Base-by-base conservation (phyloP, 2,888 invertebrate genomes). In the Eucera pruinosa region DNA sequence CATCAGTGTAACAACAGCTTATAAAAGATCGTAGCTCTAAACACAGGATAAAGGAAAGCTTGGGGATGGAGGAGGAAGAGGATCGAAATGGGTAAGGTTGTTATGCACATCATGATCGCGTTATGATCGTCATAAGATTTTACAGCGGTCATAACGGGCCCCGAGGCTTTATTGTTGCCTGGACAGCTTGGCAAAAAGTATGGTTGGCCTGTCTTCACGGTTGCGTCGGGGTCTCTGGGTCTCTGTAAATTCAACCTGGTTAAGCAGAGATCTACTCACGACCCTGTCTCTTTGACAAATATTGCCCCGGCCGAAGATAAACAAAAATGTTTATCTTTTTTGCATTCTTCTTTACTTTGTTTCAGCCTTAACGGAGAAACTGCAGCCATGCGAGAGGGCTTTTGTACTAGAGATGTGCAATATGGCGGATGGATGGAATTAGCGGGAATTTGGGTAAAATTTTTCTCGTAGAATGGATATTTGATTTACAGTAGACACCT, bases 61-160 rank as follows among this genome's bases (percentile, higher is more conserved):
- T 15, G 7, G 41, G 33, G 4, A 27, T 0, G 20, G 13, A 2
- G 7, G 48, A 23, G 62, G 30, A 67, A 48, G 66, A 62, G 60
- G 61, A 76, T 70, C 64, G 66, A 55, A 78, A 72, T 67, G 70
- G 62, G 36, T 30, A 67, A 74, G 65, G 81, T 84, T 80, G 82
- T 84, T 86, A 83, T 83, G 85, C 82, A 81, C 86, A 83, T 88
- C 85, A 87, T 87, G 87, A 90, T 90, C 88, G 84, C 86, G 88
- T 90, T 89, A 90, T 86, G 89, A 89, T 89, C 87, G 84, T 83
- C 85, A 84, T 90, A 89, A 89, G 88, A 85, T 89, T 90, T 90
- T 90, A 90, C 88, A 86, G 84, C 88, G 73, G 86, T 86, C 88
- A 84, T 89, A 90, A 90, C 86, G 80, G 87, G 76, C 71, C 85